These are phyloP conservation scores for Chamaetylas fuelleborni DNA, from an alignment of 2,113 vertebrate species.

Conservation along the genomic window DNA sequence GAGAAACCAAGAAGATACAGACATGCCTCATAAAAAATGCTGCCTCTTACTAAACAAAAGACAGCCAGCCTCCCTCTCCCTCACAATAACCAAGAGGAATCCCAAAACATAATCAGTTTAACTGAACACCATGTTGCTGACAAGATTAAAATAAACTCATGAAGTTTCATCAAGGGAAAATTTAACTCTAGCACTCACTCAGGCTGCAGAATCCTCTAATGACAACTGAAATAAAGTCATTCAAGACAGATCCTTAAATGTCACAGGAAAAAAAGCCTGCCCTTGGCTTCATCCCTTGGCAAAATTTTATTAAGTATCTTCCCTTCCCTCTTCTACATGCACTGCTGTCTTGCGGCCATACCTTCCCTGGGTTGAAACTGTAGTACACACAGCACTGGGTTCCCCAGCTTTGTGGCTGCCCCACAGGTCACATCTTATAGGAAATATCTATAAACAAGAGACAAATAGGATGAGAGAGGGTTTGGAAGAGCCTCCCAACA, in stretches of 20 bases:
- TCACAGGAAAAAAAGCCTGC: not conserved
- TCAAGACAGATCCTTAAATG: conserved; percentile 34
- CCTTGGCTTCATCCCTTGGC: not conserved
- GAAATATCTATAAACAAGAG: not conserved
- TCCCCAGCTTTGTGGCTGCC: not conserved
- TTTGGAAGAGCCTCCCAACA: not conserved
- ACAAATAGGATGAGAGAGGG: not conserved
- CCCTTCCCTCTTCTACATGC: not conserved
- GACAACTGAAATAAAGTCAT: conserved; percentile 46
- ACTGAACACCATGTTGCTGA: conserved; percentile 19
- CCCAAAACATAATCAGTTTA: conserved; percentile 32
- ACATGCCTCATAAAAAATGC: not conserved
- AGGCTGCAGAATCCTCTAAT: conserved; percentile 35
- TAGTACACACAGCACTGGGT: not conserved
- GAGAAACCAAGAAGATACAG: not conserved
- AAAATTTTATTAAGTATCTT: not conserved
- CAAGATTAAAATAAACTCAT: conserved; percentile 65
- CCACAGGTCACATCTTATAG: fast-evolving
- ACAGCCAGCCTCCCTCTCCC: not conserved
- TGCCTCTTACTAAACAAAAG: not conserved
- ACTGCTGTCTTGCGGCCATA: not conserved
- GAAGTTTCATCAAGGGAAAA: conserved; percentile 48
- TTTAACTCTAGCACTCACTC: conserved; percentile 63
- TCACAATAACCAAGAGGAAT: not conserved
- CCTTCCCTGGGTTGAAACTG: not conserved